Evolutionary conservation across 1,140 invertebrate genomes (phyloP), one percentile per base, ranked within the genome.

Genomic region (Nasonia vitripennis): DNA sequence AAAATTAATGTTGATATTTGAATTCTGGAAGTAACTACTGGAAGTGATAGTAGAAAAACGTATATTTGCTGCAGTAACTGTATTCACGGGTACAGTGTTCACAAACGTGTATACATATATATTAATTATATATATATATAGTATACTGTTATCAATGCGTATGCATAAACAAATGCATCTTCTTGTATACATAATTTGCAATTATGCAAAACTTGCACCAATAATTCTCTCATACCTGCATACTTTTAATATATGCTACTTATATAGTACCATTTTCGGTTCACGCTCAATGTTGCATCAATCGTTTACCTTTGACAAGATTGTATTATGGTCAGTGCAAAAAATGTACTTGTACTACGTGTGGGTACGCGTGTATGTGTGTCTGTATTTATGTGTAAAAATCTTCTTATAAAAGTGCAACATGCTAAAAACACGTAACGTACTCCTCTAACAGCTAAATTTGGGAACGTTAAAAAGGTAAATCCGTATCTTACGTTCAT

Each of bases 21-120:
- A 67, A 34, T 14, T 62, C 12, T 77, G 14, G 45, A 84, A 84
- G 23, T 55, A 84, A 79, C 31, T 74, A 85, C 20, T 85, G 48
- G 6, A 74, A 67, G 20, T 85, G 5, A 62, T 80, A 85, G 78
- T 85, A 85, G 31, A 89, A 89, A 62, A 89, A 88, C 86, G 86
- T 88, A 89, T 88, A 89, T 89, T 89, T 88, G 84, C 85, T 87
- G 87, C 84, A 87, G 85, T 89, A 88, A 88, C 87, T 89, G 87
- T 88, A 88, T 89, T 88, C 86, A 88, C 86, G 84, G 80, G 86
- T 89, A 89, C 77, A 85, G 78, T 81, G 51, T 79, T 62, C 67
- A 87, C 80, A 87, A 86, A 45, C 9, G 78, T 81, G 83, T 85
- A 87, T 86, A 87, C 78, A 85, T 71, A 84, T 83, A 87, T 78